Evolutionary conservation across 1,140 invertebrate genomes (phyloP).

Genomic region (Drosophila orena): DNA sequence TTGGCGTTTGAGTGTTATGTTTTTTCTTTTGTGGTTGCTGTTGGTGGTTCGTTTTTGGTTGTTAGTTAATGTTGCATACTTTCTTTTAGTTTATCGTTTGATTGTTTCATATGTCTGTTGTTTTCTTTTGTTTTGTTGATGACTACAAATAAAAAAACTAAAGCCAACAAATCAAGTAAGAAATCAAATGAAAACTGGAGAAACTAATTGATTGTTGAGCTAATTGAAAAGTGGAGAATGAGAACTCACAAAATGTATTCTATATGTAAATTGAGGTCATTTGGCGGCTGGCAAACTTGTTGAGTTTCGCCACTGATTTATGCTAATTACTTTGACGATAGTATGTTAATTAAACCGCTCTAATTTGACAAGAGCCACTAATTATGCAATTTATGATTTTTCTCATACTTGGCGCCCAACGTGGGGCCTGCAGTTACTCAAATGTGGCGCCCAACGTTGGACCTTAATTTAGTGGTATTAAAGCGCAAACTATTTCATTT

Average conservation of each 20-base stretch:
- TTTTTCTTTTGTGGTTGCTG: slow-evolving; percentile 40
- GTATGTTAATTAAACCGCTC: slow-evolving; percentile 57
- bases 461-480: slow-evolving; percentile 2
- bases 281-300: slow-evolving; percentile 60
- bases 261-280: slow-evolving; percentile 24
- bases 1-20: slow-evolving; percentile 55
- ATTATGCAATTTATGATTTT: slow-evolving; percentile 39
- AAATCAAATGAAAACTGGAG: slow-evolving; percentile 40
- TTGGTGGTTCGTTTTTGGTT: slow-evolving; percentile 77
- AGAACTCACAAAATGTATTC: slow-evolving; percentile 56
- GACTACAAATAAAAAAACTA: slow-evolving; percentile 70
- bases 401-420: slow-evolving; percentile 5
- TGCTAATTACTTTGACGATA: slow-evolving; percentile 56
- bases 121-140: slow-evolving; percentile 54
- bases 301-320: slow-evolving; percentile 66
- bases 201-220: slow-evolving; percentile 46
- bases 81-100: slow-evolving; percentile 78
- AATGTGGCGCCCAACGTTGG: neutral
- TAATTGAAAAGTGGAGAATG: slow-evolving; percentile 37
- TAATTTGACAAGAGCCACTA: slow-evolving; percentile 48
- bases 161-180: slow-evolving; percentile 33
- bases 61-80: slow-evolving; percentile 82
- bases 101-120: slow-evolving; percentile 69
- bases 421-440: neutral
- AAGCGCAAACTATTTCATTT: slow-evolving; percentile 17